phyloP scores from a whole-genome alignment of 2,888 invertebrate species.

The Druceiella hillmani region DNA sequence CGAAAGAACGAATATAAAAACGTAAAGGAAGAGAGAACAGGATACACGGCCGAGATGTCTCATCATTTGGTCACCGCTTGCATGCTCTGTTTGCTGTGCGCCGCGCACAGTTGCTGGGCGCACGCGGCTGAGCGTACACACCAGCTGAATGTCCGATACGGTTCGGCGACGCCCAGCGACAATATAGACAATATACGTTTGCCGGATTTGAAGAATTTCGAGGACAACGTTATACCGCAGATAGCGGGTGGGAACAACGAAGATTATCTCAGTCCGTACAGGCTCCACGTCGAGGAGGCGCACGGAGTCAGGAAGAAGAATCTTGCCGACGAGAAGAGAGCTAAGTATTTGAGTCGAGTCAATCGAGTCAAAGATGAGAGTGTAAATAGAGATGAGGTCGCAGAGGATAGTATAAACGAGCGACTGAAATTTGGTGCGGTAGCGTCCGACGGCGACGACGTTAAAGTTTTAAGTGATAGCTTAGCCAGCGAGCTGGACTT shows the following conservation, averaged over 20 bases:
- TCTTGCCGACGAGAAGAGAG: constrained; percentile 28
- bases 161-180: constrained; percentile 12
- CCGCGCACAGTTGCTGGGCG: constrained; percentile 71
- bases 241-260: not conserved
- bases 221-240: not conserved
- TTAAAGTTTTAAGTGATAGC: too few relatives aligned
- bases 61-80: constrained; percentile 70
- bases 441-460: too few relatives aligned
- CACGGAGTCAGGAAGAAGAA: constrained; percentile 3
- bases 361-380: too few relatives aligned
- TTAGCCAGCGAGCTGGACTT: too few relatives aligned
- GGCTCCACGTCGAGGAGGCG: not conserved
- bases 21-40: too few relatives aligned
- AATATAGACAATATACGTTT: constrained; percentile 1
- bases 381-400: too few relatives aligned
- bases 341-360: too few relatives aligned
- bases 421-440: too few relatives aligned
- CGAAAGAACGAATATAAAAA: too few relatives aligned
- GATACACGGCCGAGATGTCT: constrained; percentile 37
- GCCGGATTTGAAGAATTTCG: not conserved
- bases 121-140: constrained; percentile 51
- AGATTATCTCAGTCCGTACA: not conserved
- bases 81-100: constrained; percentile 75
- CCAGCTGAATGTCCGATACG: constrained; percentile 13
- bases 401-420: too few relatives aligned